A percentile compares a stretch with the other conserved stretches of the same genome.
These are phyloP conservation scores for Ethmia dodecea DNA, from an alignment of 2,888 invertebrate genomes.

Conservation along the genomic window DNA sequence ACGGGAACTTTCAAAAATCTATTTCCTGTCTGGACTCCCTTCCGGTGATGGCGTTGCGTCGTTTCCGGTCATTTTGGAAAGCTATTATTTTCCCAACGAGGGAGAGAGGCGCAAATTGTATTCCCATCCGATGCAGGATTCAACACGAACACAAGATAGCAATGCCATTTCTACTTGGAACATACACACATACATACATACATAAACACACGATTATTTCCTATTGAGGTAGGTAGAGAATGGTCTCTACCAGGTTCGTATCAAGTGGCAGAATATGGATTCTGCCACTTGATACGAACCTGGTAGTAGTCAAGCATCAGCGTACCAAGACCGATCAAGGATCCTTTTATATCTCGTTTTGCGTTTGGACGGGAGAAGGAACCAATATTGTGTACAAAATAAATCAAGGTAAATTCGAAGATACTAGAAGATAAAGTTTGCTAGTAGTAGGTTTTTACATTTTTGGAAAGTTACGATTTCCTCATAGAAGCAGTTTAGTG, in stretches of 20 bases:
- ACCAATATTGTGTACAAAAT: too few species aligned
- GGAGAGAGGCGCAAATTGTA: slow-evolving; percentile 2
- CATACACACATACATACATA: background rate
- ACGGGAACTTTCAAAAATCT: slow-evolving; percentile 66
- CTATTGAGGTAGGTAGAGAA: background rate
- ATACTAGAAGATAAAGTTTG: too few species aligned
- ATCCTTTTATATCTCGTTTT: too few species aligned
- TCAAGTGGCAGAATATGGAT: background rate
- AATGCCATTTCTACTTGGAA: background rate
- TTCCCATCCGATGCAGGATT: background rate
- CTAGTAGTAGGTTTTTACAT: too few species aligned
- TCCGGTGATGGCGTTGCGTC: slow-evolving; percentile 43
- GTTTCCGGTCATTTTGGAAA: slow-evolving; percentile 47
- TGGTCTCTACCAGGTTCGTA: background rate
- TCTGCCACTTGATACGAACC: background rate
- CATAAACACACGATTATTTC: background rate
- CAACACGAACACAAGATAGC: background rate
- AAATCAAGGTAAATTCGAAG: too few species aligned
- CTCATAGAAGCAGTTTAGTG: too few species aligned
- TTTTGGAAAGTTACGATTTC: too few species aligned
- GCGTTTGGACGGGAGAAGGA: too few species aligned
- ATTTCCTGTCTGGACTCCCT: slow-evolving; percentile 66
- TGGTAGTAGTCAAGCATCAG: background rate
- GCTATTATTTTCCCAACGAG: slow-evolving; percentile 36
- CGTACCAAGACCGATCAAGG: too few species aligned